A percentile compares a stretch with the other conserved stretches of the same genome.
These are phyloP conservation scores for Paramuricea clavata DNA, from an alignment of 92 coral and sea anemone species.

Conservation along the genomic window DNA sequence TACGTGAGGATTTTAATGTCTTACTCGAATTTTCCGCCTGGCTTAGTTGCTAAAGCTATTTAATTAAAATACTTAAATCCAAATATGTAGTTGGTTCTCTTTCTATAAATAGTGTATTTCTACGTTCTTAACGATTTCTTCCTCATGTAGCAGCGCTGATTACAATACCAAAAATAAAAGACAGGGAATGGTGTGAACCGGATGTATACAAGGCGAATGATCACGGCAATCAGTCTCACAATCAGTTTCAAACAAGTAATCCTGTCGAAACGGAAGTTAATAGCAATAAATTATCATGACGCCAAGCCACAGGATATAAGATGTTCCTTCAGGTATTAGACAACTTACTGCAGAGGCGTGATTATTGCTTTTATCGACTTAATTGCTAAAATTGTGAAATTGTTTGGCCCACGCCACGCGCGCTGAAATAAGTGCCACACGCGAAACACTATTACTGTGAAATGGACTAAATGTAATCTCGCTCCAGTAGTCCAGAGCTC, in stretches of 20 bases:
- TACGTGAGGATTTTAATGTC: background rate
- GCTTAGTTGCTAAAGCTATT: too few relatives aligned
- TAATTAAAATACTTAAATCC: too few relatives aligned
- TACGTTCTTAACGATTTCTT: background rate
- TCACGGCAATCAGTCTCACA: conserved; percentile 2
- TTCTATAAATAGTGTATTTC: background rate
- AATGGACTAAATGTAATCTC: too few relatives aligned
- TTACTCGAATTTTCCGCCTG: background rate
- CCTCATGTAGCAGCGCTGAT: background rate
- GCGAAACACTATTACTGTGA: too few relatives aligned
- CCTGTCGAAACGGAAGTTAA: background rate
- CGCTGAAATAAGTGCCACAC: too few relatives aligned
- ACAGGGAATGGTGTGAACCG: background rate
- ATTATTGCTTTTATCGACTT: background rate
- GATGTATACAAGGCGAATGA: background rate
- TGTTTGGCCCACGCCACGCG: background rate
- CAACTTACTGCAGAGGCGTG: conserved; percentile 12
- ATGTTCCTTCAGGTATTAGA: background rate
- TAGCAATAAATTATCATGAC: background rate
- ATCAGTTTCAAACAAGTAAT: background rate
- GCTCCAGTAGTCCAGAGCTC: too few relatives aligned
- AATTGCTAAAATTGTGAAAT: background rate
- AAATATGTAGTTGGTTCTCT: background rate
- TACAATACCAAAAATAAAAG: background rate
- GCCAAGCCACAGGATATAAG: background rate